phyloP scores from a whole-genome alignment of 2,797 vertebrate species.

The Odontamblyopus rebecca region DNA sequence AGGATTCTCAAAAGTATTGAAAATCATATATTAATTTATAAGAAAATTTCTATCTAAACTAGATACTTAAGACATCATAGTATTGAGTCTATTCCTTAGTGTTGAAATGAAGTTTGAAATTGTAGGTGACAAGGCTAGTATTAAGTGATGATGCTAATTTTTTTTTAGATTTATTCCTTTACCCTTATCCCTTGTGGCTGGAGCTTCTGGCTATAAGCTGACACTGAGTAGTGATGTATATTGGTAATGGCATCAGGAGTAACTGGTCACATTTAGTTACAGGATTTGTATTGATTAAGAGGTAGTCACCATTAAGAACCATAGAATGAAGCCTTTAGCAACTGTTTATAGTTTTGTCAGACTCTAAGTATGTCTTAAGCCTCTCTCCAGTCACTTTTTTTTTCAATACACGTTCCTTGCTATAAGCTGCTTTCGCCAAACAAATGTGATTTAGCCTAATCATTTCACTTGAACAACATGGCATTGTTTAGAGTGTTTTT shows the following conservation, averaged over 20 bases:
- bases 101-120: too few species aligned
- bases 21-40: too few species aligned
- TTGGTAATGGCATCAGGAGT: not conserved
- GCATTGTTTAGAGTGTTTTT: conserved; percentile 76
- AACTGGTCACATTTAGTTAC: not conserved
- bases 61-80: too few species aligned
- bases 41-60: too few species aligned
- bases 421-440: conserved; percentile 78
- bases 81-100: too few species aligned
- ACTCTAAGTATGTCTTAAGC: conserved; percentile 73
- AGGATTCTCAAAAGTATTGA: too few species aligned
- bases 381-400: conserved; percentile 57
- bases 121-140: not conserved
- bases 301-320: conserved; percentile 24
- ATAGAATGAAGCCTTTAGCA: conserved; percentile 49
- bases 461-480: conserved; percentile 77
- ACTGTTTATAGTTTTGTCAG: conserved; percentile 67
- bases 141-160: not conserved
- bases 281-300: conserved; percentile 17
- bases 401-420: conserved; percentile 63
- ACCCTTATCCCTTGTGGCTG: not conserved
- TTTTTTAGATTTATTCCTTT: not conserved
- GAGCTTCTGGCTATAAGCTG: not conserved
- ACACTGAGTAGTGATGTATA: not conserved
- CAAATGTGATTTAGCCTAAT: conserved; percentile 79